Evolutionary conservation across 2,888 invertebrate species (phyloP), one percentile per base, ranked within the genome.

Genomic region (Archips xylosteana): DNA sequence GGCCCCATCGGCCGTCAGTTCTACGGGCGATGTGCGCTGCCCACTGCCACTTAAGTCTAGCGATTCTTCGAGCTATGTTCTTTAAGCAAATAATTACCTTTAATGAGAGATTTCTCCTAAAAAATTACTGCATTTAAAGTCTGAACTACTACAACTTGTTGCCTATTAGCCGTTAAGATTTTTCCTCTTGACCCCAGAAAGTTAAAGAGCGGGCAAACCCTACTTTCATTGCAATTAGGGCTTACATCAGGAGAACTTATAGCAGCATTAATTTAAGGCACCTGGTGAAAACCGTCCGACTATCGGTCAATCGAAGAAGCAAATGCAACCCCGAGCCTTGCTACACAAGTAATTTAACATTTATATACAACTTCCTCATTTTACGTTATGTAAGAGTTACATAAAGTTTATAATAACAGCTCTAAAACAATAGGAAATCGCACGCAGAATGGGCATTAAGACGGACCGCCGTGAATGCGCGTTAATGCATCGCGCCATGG

Each of bases 321-420:
- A 74, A 66, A 71, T 71, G 66, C 66, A 67, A 47, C 45, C 54
- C 54, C 67, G 68, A 39, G 65, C 49, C 74, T 70, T 74, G 74
- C 65, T 70, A 74, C 60, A 45, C 45, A 76, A 78, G 70, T 70
- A 49, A 78, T 76, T 76, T 75, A 76, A 77, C 72, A 74, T 78
- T 78, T 78, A 80, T 78, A 80, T 77, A 72, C 75, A 71, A 79
- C 84, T 86, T 86, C 83, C 86, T 84, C 78, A 74, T 82, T 81
- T 79, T 78, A 77, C 75, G 73, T 88, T 84, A 81, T 73, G 79
- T 76, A 85, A 86, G 61, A 70, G 72, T 86, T 85, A 83, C 78
- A 77, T 83, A 83, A 85, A 78, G 54, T 78, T 76, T 73, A 78
- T 74, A 71, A 75, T 68, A 71, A 70, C 42, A 59, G 47, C 64